Evolutionary conservation across 2,888 invertebrate species (phyloP), one percentile per base, ranked within the genome.

Genomic region (Dasysyrphus albostriatus): DNA sequence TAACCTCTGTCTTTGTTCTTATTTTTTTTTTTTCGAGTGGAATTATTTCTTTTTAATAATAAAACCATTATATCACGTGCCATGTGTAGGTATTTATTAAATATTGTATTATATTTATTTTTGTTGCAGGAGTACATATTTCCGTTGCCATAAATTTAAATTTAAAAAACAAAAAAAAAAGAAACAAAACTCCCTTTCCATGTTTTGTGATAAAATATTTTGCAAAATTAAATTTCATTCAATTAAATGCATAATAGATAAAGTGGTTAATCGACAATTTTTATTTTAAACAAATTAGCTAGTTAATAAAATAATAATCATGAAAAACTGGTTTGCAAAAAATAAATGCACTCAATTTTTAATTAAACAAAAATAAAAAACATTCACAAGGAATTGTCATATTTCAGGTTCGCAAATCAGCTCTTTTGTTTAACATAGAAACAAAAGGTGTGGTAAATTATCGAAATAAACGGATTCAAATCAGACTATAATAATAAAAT

Each of bases 331-430:
- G 47, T 65, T 65, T 0, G 9, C 7, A 6, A 47, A 32, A 44
- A 65, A 65, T 16, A 65, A 65, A 65, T 65, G n/a, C 10, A 65
- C 47, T 29, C 14, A 9, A 42, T 29, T n/a, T 24, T 42, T 2
- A n/a, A 42, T 61, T 24, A 24, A 24, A 7, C 19, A 14, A 32
- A 2, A 47, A 6, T 5, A 34, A 65, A 42, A 6, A 44, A n/a
- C 14, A 47, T 24, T 24, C n/a, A 16, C 3, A 65, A 65, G 19
- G 24, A 61, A 61, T 39, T 44, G n/a, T 16, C 2, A 12, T 16
- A 34, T 56, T 19, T 65, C 56, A 47, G 58, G 80, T 81, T 81
- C 47, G 74, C 47, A 61, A 14, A n/a, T 32, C 69, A 81, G 37
- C 69, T 81, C 54, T 81, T 69, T 69, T 67, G 61, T 37, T 51